Evolutionary conservation across 2,113 vertebrate species (phyloP), one percentile per base, ranked within the genome.

Genomic region (cat (Felis catus)): DNA sequence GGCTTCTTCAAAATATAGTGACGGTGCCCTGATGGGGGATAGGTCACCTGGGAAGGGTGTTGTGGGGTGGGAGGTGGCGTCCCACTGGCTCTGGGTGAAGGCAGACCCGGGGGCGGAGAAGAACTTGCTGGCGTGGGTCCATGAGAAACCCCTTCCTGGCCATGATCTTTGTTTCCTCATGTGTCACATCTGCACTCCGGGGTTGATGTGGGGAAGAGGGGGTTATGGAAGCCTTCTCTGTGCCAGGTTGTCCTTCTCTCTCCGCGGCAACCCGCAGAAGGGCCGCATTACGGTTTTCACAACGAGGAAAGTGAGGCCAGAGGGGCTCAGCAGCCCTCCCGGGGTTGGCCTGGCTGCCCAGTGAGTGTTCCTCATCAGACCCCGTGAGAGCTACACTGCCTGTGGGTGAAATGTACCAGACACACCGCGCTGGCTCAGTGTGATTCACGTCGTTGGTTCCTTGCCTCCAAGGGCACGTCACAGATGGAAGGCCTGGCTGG

Each of bases 341-440:
- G 13, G 70, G 65, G 9, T n/a, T 31, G 63, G 48, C 55, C 83
- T 73, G 58, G 45, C 31, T 93, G 70, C 61, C 29, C 29, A 68
- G 80, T 0, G 29, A 53, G 29, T 23, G 73, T 16, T 7, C 53
- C 58, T 79, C 31, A 55, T 39, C 12, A 45, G 29, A 81, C 71
- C 6, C 18, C 14, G 45, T 45, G 45, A 45, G 7, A 93, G 85
- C 4, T 13, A 39, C 80, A 33, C 5, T 14, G 58, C 33, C 0
- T 15, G 14, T 15, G 68, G 33, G 1, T 13, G 19, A 58, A 63
- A 70, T 5, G 41, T n/a, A 23, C 25, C 7, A 55, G 61, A 33
- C 27, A n/a, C 5, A 27, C 19, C 0, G 0, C 5, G 25, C 1
- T 0, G 53, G 13, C 66, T 73, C 36, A 18, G 2, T 39, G 16